Evolutionary conservation across 37 sponge, comb jelly and placozoan genomes (phyloP).

Genomic region (Ianthella basta): DNA sequence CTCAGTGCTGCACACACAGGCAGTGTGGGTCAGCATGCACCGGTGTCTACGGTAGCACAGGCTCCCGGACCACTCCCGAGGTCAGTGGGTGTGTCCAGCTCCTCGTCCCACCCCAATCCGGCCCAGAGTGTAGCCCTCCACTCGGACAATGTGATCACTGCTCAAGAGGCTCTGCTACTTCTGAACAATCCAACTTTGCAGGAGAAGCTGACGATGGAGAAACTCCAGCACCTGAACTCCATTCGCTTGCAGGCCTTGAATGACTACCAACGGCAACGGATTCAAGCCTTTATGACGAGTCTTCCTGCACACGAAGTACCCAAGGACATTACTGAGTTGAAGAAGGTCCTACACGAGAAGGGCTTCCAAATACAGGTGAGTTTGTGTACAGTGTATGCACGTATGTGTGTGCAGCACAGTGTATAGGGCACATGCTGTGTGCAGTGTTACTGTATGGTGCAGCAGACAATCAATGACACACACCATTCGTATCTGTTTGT

Average conservation of each 20-base stretch:
- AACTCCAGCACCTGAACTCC: constrained; percentile 16
- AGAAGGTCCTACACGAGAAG: constrained; percentile 6
- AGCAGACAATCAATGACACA: no score
- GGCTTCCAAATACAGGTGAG: constrained; percentile 10
- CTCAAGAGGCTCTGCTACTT: constrained; percentile 6
- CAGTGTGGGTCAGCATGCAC: neutral
- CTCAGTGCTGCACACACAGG: neutral
- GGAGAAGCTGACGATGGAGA: constrained; percentile 15
- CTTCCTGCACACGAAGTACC: neutral
- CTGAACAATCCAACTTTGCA: constrained; percentile 1
- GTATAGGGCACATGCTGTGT: no score
- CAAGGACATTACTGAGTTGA: neutral
- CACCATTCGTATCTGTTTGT: no score
- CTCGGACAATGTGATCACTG: constrained; percentile 2
- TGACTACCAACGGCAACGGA: constrained; percentile 9
- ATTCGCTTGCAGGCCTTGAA: constrained; percentile 6
- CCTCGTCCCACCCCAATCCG: no score
- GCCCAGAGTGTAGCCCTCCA: no score
- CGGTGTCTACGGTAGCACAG: neutral
- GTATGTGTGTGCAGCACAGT: no score
- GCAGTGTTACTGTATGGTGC: no score
- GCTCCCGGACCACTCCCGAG: no score
- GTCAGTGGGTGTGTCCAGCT: no score
- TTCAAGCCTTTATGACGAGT: neutral
- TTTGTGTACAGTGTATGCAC: no score